phyloP scores from a whole-genome alignment of 2,113 vertebrate species.

The Lanius ludovicianus region DNA sequence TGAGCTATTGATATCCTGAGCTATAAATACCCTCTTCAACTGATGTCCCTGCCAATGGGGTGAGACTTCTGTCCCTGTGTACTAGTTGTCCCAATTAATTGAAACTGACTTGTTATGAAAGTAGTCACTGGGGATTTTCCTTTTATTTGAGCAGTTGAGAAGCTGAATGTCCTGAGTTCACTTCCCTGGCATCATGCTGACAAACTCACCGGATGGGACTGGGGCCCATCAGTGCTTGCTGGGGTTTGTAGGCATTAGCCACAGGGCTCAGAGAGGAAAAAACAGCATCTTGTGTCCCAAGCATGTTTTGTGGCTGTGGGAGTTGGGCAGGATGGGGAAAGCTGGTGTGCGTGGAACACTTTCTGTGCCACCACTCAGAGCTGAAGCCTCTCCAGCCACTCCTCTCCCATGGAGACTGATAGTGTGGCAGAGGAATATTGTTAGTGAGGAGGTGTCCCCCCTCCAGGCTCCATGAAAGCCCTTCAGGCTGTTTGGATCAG shows the following conservation, averaged over 20 bases:
- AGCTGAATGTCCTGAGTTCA: background rate
- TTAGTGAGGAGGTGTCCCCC: background rate
- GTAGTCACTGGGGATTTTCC: background rate
- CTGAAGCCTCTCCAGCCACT: background rate
- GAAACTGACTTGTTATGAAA: background rate
- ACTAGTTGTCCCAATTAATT: background rate
- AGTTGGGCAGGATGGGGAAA: background rate
- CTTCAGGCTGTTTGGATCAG: background rate
- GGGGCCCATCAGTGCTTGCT: background rate
- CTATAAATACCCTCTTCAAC: background rate
- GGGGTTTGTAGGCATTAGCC: background rate
- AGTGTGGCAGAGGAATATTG: background rate
- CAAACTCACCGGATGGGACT: background rate
- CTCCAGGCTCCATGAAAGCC: background rate
- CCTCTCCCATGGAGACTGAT: background rate
- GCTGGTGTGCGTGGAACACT: background rate
- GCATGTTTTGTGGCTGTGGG: background rate
- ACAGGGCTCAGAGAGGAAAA: background rate
- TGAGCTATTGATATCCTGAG: background rate
- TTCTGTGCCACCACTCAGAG: background rate
- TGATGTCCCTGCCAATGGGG: background rate
- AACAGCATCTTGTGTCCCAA: background rate
- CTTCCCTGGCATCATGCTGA: background rate
- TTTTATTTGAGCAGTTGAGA: background rate
- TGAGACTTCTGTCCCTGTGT: background rate